Base-by-base conservation (phyloP, 2,113 vertebrate genomes). In the Scophthalmus maximus region DNA sequence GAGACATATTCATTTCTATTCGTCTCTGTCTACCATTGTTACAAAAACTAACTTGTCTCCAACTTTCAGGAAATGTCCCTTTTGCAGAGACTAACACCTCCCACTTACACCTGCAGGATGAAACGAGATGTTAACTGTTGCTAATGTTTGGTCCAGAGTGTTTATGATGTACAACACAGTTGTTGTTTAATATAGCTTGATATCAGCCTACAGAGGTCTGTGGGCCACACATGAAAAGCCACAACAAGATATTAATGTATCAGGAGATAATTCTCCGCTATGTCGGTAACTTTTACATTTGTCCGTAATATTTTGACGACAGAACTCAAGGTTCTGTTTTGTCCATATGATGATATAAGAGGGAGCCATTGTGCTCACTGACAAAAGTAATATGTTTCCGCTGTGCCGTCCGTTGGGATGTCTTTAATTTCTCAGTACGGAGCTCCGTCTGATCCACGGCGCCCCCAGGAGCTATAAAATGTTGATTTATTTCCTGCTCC, bases 381-480 rank as follows among this genome's bases (percentile, higher is more conserved):
- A 84, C 56, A 62, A n/a, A n/a, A n/a, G 74, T 81, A 81, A 87
- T 76, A 78, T 75, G 86, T 88, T 88, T 88, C 76, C 77, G 79
- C 77, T 85, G 68, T 74, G 51, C 23, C 29, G 79, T 77, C 87
- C 83, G 86, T 91, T 90, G 89, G 79, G 88, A 84, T 79, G 66
- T 73, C 88, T 86, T 91, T 91, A 86, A 90, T 89, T 91, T 92
- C 80, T 85, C 68, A 56, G 81, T 83, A 83, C 75, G 86, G 89
- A 81, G 84, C 58, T 71, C 79, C 47, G 32, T 75, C 70, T 92
- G 89, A 93, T 91, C 85, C 90, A 80, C 44, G 14, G 74, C 68
- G 85, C 90, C 90, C 78, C 23, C n/a, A 85, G 90, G 90, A 91
- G 84, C 90, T 71, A 87, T 91, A 91, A 92, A 90, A 85, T 82